Percentiles rank a stretch among this genome's conserved stretches.
Evolutionary conservation across 2,113 vertebrate species (phyloP).

Genomic region (Takifugu bimaculatus): DNA sequence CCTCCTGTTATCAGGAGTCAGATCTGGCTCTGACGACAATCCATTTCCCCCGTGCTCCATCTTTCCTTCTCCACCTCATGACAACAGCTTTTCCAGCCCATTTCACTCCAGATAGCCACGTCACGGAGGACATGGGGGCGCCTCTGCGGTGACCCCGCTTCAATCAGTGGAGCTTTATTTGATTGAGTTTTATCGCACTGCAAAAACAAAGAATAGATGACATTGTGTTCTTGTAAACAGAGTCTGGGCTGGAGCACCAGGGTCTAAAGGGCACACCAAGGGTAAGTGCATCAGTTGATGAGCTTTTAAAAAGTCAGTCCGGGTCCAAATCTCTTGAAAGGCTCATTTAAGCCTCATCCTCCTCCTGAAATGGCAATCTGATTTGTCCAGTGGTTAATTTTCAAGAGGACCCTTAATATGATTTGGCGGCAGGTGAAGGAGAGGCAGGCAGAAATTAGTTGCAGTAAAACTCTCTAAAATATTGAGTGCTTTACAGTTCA

Average conservation of each 20-base stretch:
- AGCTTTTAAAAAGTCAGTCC: slow-evolving; percentile 64
- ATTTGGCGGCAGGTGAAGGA: slow-evolving; percentile 46
- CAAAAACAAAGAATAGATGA: slow-evolving; percentile 37
- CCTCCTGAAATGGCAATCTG: slow-evolving; percentile 60
- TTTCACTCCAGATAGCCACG: slow-evolving; percentile 59
- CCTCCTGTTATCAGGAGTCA: slow-evolving; percentile 61
- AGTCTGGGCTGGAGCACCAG: slow-evolving; percentile 8
- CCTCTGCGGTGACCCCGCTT: slow-evolving; percentile 37
- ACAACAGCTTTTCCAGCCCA: slow-evolving; percentile 69
- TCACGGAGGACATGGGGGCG: slow-evolving; percentile 17
- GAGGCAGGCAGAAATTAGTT: slow-evolving; percentile 43
- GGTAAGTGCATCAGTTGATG: slow-evolving; percentile 62
- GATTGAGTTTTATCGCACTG: slow-evolving; percentile 45
- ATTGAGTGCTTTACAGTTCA: slow-evolving; percentile 38
- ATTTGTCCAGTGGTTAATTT: slow-evolving; percentile 71
- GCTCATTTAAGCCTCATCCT: slow-evolving; percentile 65
- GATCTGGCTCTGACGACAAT: slow-evolving; percentile 58
- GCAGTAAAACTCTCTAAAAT: slow-evolving; percentile 34
- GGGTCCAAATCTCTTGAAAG: slow-evolving; percentile 63
- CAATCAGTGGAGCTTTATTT: slow-evolving; percentile 48
- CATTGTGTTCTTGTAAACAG: slow-evolving; percentile 43
- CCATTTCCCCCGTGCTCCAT: slow-evolving; percentile 49
- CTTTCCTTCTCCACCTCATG: slow-evolving; percentile 48
- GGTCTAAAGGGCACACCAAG: slow-evolving; percentile 65
- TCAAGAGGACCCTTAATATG: slow-evolving; percentile 61